A percentile compares a stretch with the other conserved stretches of the same genome.
Evolutionary conservation across 2,113 vertebrate species (phyloP).

Genomic region (Rafetus swinhoei): DNA sequence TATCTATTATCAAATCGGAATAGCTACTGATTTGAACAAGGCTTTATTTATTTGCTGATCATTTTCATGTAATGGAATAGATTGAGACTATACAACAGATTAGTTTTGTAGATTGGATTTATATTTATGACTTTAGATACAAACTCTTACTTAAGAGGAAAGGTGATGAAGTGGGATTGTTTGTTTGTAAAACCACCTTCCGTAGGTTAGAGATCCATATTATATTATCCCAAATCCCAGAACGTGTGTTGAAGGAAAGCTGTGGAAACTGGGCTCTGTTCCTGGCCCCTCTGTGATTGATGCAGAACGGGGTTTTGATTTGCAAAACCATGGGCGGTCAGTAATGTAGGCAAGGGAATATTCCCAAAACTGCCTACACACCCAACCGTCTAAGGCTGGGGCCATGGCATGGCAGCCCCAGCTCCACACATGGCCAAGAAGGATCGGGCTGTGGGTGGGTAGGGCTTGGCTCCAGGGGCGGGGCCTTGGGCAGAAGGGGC

Average conservation of each 20-base stretch:
- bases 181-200: background rate
- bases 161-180: background rate
- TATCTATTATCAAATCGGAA: background rate
- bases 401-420: too few relatives aligned
- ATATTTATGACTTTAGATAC: background rate
- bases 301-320: background rate
- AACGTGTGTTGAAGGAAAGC: background rate
- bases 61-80: background rate
- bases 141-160: background rate
- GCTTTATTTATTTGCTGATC: background rate
- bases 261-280: background rate
- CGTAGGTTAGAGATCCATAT: background rate
- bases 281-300: background rate
- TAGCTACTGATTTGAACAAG: constrained; percentile 14
- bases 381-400: too few relatives aligned
- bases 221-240: background rate
- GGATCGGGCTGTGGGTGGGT: too few relatives aligned
- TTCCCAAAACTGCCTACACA: too few relatives aligned
- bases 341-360: too few relatives aligned
- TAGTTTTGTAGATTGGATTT: background rate
- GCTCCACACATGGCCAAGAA: too few relatives aligned
- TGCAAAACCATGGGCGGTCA: background rate
- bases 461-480: too few relatives aligned
- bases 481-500: too few relatives aligned
- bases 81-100: background rate